Conservation (phyloP, 1,140 invertebrate genomes). For the Orchestia grillus region DNA sequence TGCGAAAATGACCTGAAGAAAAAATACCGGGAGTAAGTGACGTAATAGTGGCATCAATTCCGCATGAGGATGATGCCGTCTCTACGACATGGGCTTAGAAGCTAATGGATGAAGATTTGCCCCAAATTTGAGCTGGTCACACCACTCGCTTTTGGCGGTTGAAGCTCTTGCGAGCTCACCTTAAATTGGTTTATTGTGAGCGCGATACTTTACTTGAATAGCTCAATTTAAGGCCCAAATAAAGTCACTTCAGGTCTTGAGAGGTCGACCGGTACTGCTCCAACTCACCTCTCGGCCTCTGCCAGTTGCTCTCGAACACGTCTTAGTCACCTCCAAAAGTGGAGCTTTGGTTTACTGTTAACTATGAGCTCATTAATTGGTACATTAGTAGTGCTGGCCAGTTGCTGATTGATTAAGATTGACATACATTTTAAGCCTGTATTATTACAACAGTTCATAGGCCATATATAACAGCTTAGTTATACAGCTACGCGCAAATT, state of each 20-base stretch:
- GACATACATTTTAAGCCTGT: neutral
- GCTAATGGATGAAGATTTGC: neutral
- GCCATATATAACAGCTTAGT: too few relatives aligned
- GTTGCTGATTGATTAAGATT: neutral
- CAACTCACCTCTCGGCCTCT: neutral
- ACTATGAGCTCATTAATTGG: neutral
- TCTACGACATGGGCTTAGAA: neutral
- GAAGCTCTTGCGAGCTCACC: neutral
- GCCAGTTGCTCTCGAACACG: neutral
- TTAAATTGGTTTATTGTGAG: constrained; percentile 14
- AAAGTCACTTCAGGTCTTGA: neutral
- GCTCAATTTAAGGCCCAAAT: neutral
- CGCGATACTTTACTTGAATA: neutral
- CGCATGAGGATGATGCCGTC: neutral
- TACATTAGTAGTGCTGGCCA: neutral
- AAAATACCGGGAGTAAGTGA: neutral
- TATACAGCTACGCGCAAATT: too few relatives aligned
- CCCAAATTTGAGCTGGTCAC: neutral
- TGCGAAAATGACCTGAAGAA: neutral
- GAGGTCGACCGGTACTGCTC: neutral
- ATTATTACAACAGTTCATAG: neutral
- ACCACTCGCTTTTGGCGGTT: neutral
- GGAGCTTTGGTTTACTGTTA: neutral
- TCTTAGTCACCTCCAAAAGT: neutral
- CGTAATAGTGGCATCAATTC: neutral